phyloP scores from a whole-genome alignment of 64 coral and sea anemone genomes.

The Platygyra sinensis region DNA sequence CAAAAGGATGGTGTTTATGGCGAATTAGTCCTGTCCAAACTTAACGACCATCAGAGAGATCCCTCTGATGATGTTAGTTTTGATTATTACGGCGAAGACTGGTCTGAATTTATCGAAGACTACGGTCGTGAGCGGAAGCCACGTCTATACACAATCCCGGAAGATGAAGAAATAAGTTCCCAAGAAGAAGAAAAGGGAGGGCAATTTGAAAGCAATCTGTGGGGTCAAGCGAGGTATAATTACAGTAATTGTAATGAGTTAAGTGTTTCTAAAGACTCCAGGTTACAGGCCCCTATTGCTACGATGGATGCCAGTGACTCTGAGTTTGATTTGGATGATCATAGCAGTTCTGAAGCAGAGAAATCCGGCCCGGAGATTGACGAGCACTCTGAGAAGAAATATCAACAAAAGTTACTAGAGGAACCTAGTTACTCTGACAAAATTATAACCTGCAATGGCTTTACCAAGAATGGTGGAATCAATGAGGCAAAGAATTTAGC shows the following conservation, averaged over 20 bases:
- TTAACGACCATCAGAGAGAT: slow-evolving; percentile 13
- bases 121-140: neutral
- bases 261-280: neutral
- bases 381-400: neutral
- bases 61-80: neutral
- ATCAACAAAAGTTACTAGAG: neutral
- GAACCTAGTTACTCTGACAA: neutral
- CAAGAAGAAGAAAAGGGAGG: neutral
- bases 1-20: slow-evolving; percentile 50
- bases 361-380: neutral
- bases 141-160: slow-evolving; percentile 24
- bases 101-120: slow-evolving; percentile 29
- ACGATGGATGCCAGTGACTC: slow-evolving; percentile 9
- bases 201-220: neutral
- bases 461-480: neutral
- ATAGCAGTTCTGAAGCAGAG: neutral
- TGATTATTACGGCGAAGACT: slow-evolving; percentile 8
- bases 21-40: slow-evolving; percentile 29
- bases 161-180: slow-evolving; percentile 21
- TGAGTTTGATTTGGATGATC: slow-evolving; percentile 4
- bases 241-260: neutral
- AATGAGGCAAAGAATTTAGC: neutral
- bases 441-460: neutral
- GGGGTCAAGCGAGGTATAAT: neutral
- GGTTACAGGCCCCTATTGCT: slow-evolving; percentile 5